Base-by-base conservation (phyloP, 2,113 vertebrate genomes). In the Eudyptes chrysolophus region DNA sequence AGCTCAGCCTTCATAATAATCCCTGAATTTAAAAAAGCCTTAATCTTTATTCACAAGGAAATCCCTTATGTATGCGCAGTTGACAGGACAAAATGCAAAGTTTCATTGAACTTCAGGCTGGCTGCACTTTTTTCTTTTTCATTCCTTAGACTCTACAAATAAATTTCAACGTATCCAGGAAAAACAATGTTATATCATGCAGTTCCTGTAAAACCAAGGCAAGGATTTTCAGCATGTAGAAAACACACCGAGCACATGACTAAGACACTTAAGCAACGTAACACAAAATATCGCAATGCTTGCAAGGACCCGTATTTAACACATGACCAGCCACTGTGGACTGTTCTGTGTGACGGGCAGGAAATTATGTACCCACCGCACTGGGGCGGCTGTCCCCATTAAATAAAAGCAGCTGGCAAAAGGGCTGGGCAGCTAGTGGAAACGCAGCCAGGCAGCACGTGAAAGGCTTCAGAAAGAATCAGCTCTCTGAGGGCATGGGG, bases 401-500 rank as follows among this genome's bases (percentile, higher is more conserved):
- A 58, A 66, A 36, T 9, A 70, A 61, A 32, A 65, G 40, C 16
- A 83, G 70, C 27, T 20, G 52, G 21, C 19, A 21, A 90, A 36
- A 46, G 20, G 58, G 19, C 58, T 57, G 58, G 30, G 38, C 38
- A 57, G 74, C 19, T 13, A 4, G 15, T 54, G 66, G 34, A 54
- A 80, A 60, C 1, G 8, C 44, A 68, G 46, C 14, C 51, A 55
- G 57, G 20, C 38, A 57, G n/a, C 20, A 27, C 0, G 0, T 1
- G 1, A n/a, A 80, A 65, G 36, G 14, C 19, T 72, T 82, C 4
- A 7, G 61, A 18, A 44, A 46, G 32, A 40, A 69, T 36, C 29
- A 27, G 16, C 51, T 30, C 24, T 79, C 14, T 0, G 0, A 89
- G 72, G 25, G 29, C 0, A 0, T 13, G 12, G 1, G 0, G 40